These are phyloP conservation scores for Seladonia tumulorum DNA, from an alignment of 2,888 invertebrate genomes.

Conservation along the genomic window DNA sequence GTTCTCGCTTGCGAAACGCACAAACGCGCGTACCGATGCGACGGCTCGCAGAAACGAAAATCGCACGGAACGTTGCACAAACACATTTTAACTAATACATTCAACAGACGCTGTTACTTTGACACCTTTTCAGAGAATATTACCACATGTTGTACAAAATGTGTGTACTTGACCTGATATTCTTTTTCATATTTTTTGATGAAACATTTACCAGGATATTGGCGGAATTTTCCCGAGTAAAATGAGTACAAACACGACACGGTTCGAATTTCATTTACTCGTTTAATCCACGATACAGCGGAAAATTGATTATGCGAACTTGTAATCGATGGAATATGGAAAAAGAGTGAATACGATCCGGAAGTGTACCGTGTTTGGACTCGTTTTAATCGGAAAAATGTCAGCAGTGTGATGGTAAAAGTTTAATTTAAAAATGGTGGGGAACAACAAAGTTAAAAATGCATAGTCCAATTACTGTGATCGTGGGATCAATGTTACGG, in stretches of 20 bases:
- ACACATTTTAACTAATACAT: neutral
- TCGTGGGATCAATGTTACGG: neutral
- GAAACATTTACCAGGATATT: neutral
- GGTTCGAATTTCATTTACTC: neutral
- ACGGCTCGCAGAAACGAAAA: neutral
- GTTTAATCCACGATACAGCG: neutral
- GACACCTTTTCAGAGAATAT: too few relatives aligned
- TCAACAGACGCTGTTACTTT: neutral
- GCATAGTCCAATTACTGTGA: neutral
- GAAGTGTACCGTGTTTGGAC: neutral
- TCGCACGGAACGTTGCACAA: neutral
- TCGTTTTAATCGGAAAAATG: neutral
- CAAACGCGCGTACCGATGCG: too few relatives aligned
- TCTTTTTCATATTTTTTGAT: too few relatives aligned
- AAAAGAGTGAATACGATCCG: neutral
- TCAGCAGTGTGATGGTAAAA: neutral
- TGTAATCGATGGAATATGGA: neutral
- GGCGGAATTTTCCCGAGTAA: neutral
- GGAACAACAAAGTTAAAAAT: neutral
- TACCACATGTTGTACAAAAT: too few relatives aligned
- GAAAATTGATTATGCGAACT: neutral
- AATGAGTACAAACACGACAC: neutral
- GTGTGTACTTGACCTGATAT: too few relatives aligned
- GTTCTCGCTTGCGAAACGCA: neutral
- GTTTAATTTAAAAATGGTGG: neutral